Evolutionary conservation across 2,113 vertebrate genomes (phyloP).

Genomic region (rabbit (Oryctolagus cuniculus)): DNA sequence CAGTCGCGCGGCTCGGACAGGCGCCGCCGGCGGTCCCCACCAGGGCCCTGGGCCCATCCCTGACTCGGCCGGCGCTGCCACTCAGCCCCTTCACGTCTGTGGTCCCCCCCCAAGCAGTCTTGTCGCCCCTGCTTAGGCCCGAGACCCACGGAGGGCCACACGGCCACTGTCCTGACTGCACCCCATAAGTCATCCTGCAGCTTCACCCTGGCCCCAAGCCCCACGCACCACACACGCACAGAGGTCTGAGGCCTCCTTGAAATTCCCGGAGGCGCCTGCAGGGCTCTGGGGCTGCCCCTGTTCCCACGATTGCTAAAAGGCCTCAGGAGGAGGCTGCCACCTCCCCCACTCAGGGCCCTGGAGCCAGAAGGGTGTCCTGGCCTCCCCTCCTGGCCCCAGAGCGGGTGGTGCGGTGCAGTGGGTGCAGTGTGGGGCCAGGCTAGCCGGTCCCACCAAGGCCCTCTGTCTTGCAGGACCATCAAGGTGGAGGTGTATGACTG

Average conservation of each 20-base stretch:
- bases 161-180: accelerated
- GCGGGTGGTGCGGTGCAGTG: accelerated
- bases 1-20: slow-evolving; percentile 44
- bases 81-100: accelerated
- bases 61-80: not conserved
- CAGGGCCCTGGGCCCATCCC: not conserved
- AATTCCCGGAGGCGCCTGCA: not conserved
- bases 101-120: not conserved
- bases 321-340: not conserved
- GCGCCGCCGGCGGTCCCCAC: not conserved
- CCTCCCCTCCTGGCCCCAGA: not conserved
- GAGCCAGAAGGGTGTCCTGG: not conserved
- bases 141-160: not conserved
- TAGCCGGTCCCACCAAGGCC: not conserved
- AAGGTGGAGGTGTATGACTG: slow-evolving; percentile 98
- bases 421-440: accelerated
- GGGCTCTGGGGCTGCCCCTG: not conserved
- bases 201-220: not conserved
- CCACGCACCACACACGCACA: not conserved
- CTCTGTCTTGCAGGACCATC: slow-evolving; percentile 91
- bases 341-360: not conserved
- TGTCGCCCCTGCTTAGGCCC: not conserved
- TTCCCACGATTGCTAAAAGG: not conserved
- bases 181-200: not conserved
- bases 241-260: not conserved